Evolutionary conservation across 2,113 vertebrate genomes (phyloP).

Genomic region (Anoplopoma fimbria): DNA sequence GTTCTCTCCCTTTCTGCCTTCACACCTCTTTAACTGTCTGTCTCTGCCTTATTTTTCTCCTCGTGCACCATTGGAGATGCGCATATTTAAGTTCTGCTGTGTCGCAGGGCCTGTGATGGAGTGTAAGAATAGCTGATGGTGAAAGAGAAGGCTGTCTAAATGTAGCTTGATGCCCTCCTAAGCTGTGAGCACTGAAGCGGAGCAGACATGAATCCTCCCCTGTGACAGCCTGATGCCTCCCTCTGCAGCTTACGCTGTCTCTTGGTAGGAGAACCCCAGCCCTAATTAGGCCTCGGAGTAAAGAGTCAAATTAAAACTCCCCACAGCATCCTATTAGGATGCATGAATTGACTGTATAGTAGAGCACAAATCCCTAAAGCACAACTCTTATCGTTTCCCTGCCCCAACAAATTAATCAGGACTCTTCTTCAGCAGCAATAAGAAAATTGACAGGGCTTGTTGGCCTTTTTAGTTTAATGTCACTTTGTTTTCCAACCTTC

Average conservation of each 20-base stretch:
- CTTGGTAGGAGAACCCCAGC: slow-evolving; percentile 60
- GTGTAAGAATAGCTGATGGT: slow-evolving; percentile 81
- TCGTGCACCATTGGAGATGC: slow-evolving; percentile 73
- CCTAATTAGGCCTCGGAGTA: slow-evolving; percentile 79
- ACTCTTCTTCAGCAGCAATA: slow-evolving; percentile 17
- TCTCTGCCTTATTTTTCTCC: slow-evolving; percentile 62
- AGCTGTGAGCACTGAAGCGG: slow-evolving; percentile 72
- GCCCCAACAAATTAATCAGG: slow-evolving; percentile 43
- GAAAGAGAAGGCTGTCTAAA: slow-evolving; percentile 80
- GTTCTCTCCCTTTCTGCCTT: slow-evolving; percentile 62
- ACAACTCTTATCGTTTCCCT: slow-evolving; percentile 26
- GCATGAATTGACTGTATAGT: slow-evolving; percentile 47
- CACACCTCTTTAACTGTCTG: slow-evolving; percentile 64
- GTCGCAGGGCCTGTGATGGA: slow-evolving; percentile 80
- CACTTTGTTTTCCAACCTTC: slow-evolving; percentile 22
- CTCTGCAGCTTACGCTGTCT: slow-evolving; percentile 70
- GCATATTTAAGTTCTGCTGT: slow-evolving; percentile 81
- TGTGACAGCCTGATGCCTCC: slow-evolving; percentile 75
- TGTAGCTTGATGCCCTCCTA: slow-evolving; percentile 79
- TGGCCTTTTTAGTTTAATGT: slow-evolving; percentile 10
- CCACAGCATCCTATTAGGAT: slow-evolving; percentile 67
- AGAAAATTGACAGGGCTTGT: slow-evolving; percentile 17
- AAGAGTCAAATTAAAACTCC: slow-evolving; percentile 74
- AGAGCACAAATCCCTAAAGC: slow-evolving; percentile 47
- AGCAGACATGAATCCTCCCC: slow-evolving; percentile 77